Conservation (phyloP, 2,888 invertebrate species). For the Lacanobia oleracea region DNA sequence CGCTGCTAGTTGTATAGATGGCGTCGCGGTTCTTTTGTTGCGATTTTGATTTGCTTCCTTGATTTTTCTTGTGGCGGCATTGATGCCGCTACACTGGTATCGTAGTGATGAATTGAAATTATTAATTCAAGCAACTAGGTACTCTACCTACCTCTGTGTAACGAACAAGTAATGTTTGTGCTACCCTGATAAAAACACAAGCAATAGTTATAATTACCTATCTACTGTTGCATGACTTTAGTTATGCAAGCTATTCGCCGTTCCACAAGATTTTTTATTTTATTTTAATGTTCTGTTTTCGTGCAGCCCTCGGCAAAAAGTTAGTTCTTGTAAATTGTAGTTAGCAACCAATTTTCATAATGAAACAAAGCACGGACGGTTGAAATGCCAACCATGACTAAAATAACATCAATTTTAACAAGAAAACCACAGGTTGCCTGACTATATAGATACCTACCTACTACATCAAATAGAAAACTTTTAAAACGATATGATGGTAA, state of each 20-base stretch:
- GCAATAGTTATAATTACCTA: constrained; percentile 5
- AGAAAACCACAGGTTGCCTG: neutral
- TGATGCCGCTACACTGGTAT: too few relatives aligned
- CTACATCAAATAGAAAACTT: neutral
- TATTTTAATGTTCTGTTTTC: constrained; percentile 58
- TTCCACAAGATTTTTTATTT: constrained; percentile 16
- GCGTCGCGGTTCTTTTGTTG: too few relatives aligned
- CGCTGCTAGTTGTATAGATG: too few relatives aligned
- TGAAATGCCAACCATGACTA: constrained; percentile 33
- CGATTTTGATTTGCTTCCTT: too few relatives aligned
- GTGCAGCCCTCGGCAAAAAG: constrained; percentile 48
- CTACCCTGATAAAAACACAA: neutral
- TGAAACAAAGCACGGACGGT: constrained; percentile 56
- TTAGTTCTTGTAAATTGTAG: constrained; percentile 57
- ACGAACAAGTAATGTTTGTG: neutral
- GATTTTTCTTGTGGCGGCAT: too few relatives aligned
- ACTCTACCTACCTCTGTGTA: too few relatives aligned
- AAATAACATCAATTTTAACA: constrained; percentile 9
- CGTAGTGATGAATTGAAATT: too few relatives aligned
- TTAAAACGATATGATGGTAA: constrained; percentile 14
- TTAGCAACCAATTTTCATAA: constrained; percentile 62
- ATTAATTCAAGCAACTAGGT: too few relatives aligned
- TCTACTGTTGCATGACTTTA: constrained; percentile 42
- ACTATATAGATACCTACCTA: neutral
- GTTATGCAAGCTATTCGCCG: constrained; percentile 32